Evolutionary conservation across 2,797 vertebrate genomes (phyloP).

Genomic region (Helarctos malayanus): DNA sequence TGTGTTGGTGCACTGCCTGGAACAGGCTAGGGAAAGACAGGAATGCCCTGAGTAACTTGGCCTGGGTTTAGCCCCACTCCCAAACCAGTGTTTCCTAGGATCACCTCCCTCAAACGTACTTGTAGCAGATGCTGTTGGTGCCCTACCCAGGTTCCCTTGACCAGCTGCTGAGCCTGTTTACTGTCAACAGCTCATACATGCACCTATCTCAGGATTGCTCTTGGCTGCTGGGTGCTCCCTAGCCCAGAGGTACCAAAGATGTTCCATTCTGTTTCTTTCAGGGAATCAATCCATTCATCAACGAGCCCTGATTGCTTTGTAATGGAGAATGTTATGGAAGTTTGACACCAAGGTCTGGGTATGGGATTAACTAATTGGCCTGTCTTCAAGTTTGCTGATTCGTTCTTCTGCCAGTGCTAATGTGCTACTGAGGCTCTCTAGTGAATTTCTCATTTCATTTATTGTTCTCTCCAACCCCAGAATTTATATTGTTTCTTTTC

Average conservation of each 20-base stretch:
- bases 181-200: neutral
- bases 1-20: neutral
- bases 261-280: constrained; percentile 10
- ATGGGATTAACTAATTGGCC: neutral
- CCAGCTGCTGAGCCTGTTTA: neutral
- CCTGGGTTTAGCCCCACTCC: neutral
- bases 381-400: neutral
- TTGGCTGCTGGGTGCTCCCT: neutral
- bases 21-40: neutral
- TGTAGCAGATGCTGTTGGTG: neutral
- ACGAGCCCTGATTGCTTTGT: neutral
- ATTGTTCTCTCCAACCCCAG: neutral
- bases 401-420: neutral
- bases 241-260: neutral
- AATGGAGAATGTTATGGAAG: neutral
- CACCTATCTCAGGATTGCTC: neutral
- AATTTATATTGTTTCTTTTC: neutral
- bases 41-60: neutral
- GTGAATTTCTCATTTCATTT: neutral
- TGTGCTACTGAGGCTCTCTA: neutral
- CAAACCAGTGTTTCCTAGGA: neutral
- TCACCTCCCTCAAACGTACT: neutral
- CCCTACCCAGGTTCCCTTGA: neutral
- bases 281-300: neutral
- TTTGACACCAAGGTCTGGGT: constrained; percentile 34